These are phyloP conservation scores for Sphaerophoria rueppellii DNA, from an alignment of 2,888 invertebrate genomes.

Conservation along the genomic window DNA sequence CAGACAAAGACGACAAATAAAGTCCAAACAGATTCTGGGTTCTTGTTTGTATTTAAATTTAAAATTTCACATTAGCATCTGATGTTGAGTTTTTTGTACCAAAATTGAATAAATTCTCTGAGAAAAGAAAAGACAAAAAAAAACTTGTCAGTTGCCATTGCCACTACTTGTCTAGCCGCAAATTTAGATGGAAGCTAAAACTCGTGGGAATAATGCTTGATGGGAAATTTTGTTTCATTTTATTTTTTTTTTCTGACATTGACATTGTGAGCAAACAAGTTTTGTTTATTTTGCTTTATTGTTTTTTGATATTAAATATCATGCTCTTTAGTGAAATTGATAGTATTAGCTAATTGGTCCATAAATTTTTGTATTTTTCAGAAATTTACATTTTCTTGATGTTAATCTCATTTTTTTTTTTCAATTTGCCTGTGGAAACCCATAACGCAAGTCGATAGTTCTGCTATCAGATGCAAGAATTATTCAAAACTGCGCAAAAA, in stretches of 20 bases:
- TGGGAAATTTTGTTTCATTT: neutral
- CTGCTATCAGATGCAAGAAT: too few relatives aligned
- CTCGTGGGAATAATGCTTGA: neutral
- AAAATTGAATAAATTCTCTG: constrained; percentile 20
- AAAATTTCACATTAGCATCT: constrained; percentile 17
- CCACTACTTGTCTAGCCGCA: too few relatives aligned
- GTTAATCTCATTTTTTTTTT: too few relatives aligned
- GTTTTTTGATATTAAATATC: neutral
- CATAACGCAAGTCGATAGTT: too few relatives aligned
- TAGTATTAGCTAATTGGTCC: neutral
- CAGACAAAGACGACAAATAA: too few relatives aligned
- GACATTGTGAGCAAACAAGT: neutral
- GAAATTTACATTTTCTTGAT: too few relatives aligned
- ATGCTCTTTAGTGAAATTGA: neutral
- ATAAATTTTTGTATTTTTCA: neutral
- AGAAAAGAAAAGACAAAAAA: neutral
- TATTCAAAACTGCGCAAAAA: too few relatives aligned
- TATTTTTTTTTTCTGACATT: too few relatives aligned
- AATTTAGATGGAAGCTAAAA: too few relatives aligned
- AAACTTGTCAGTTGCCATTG: neutral
- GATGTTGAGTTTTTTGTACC: neutral
- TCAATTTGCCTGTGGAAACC: too few relatives aligned
- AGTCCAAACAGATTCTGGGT: constrained; percentile 2
- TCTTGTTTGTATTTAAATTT: neutral
- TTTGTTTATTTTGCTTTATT: neutral